Percentiles rank a stretch among this genome's conserved stretches.
Conservation (phyloP, 2,888 invertebrate genomes). For the Agonopterix arenella region DNA sequence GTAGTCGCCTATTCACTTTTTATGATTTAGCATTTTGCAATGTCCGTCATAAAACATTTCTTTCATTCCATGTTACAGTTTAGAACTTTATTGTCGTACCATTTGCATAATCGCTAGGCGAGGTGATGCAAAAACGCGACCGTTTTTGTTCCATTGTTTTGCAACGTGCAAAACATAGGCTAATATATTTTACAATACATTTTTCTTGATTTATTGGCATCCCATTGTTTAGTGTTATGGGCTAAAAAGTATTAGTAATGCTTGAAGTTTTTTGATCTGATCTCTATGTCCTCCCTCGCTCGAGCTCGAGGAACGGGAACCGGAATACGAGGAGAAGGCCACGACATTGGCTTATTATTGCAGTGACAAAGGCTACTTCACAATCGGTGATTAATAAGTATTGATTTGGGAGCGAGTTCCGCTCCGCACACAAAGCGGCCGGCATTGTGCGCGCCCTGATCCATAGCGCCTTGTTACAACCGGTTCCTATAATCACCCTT, state of each 20-base stretch:
- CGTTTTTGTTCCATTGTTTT: slow-evolving; percentile 61
- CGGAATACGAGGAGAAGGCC: slow-evolving; percentile 55
- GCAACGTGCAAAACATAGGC: slow-evolving; percentile 52
- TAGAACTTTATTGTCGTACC: slow-evolving; percentile 59
- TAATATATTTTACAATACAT: slow-evolving; percentile 58
- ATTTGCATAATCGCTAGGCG: slow-evolving; percentile 72
- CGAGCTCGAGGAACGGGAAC: slow-evolving; percentile 29
- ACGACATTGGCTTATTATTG: slow-evolving; percentile 56
- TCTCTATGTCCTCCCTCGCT: slow-evolving; percentile 40
- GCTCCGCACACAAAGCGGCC: slow-evolving; percentile 32
- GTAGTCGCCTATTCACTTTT: slow-evolving; percentile 57
- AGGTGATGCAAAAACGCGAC: slow-evolving; percentile 59
- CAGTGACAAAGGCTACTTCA: slow-evolving; percentile 52
- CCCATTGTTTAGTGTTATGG: slow-evolving; percentile 44
- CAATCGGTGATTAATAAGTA: slow-evolving; percentile 56
- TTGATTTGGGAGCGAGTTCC: slow-evolving; percentile 45
- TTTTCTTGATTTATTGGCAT: slow-evolving; percentile 65
- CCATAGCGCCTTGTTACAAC: slow-evolving; percentile 38
- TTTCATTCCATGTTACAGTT: slow-evolving; percentile 61
- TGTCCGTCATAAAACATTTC: slow-evolving; percentile 51
- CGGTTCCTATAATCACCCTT: slow-evolving; percentile 52
- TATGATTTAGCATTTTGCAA: slow-evolving; percentile 50
- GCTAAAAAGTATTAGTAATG: slow-evolving; percentile 49
- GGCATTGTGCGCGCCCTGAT: slow-evolving; percentile 44
- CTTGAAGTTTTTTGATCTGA: slow-evolving; percentile 44